Conservation (phyloP, 2,888 invertebrate species). For the Notodonta ziczac region DNA sequence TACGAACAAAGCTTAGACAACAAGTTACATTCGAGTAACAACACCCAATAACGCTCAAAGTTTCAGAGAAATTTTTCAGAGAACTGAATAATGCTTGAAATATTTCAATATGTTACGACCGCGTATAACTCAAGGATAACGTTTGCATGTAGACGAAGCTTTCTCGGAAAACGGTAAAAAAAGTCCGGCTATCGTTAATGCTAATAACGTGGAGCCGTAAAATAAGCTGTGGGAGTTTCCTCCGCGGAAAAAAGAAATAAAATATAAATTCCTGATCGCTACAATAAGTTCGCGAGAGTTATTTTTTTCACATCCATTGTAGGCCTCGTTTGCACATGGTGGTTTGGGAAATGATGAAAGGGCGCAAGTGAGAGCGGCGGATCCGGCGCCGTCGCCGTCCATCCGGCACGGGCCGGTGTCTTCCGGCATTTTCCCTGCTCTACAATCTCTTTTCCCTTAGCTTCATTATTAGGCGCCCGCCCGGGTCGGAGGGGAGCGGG, state of each 20-base stretch:
- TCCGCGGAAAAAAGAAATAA: conserved; percentile 35
- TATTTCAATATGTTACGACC: conserved; percentile 24
- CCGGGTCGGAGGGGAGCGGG: conserved; percentile 76
- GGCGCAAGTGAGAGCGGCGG: conserved; percentile 43
- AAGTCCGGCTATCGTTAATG: conserved; percentile 28
- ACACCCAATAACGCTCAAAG: conserved; percentile 8
- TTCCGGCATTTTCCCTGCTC: conserved; percentile 62
- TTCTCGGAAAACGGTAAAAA: conserved; percentile 16
- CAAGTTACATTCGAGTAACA: conserved; percentile 33
- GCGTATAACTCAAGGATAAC: conserved; percentile 27
- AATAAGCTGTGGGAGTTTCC: conserved; percentile 20
- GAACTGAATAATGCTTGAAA: conserved; percentile 11
- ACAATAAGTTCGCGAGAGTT: conserved; percentile 31
- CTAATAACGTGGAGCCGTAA: conserved; percentile 33
- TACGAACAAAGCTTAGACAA: conserved; percentile 3
- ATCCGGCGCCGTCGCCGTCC: conserved; percentile 54
- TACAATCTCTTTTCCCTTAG: conserved; percentile 60
- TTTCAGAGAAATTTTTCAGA: conserved; percentile 22
- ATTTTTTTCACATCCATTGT: conserved; percentile 29
- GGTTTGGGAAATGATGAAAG: conserved; percentile 46
- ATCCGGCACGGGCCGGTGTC: conserved; percentile 64
- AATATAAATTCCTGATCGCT: conserved; percentile 29
- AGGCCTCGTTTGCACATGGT: conserved; percentile 42
- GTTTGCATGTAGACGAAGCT: conserved; percentile 9
- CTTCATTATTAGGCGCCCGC: conserved; percentile 67